Base-by-base conservation (phyloP, 2,113 vertebrate species). In the Porphyrio hochstetteri region DNA sequence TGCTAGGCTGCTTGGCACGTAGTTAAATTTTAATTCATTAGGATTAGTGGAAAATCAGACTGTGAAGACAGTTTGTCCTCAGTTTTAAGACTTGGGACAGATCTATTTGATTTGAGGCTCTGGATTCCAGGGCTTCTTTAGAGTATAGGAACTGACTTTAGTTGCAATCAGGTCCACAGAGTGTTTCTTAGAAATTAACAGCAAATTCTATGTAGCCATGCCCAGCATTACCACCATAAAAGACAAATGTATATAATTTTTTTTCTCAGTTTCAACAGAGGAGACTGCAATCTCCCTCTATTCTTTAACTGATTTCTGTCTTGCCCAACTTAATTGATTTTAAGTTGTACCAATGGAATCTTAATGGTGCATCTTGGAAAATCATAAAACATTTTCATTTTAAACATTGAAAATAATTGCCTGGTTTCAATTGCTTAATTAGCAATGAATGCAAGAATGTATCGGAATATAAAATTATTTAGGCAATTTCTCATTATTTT, bases 141-240 rank as follows among this genome's bases (percentile, higher is more conserved):
- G 2, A 18, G 7, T 20, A 24, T 35, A 35, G 38, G 36, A 82
- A 13, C 4, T 3, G 28, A 13, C 1, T 0, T 38, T 65, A 10
- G 7, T 2, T 59, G 16, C 11, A 87, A 81, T 61, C 7, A 33
- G 1, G 0, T 56, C 24, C 19, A 21, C 42, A 40, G 6, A 69
- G 19, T 8, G 7, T 63, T 91, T 75, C 67, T 16, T 20, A 46
- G 56, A 77, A 75, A 82, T 44, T 33, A 70, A 11, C 31, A 78
- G 12, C 8, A 92, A 61, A 38, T 85, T 77, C 50, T 57, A 2
- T 38, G 40, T 8, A 60, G 7, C 16, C 16, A 17, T n/a, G 33
- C 10, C 33, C 33, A 40, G 2, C 59, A 31, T 40, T 84, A 16
- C 16, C 11, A 35, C 44, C 7, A 25, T 13, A 61, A 67, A 75